Base-by-base conservation (phyloP, 2,113 vertebrate genomes). In the Calypte anna region DNA sequence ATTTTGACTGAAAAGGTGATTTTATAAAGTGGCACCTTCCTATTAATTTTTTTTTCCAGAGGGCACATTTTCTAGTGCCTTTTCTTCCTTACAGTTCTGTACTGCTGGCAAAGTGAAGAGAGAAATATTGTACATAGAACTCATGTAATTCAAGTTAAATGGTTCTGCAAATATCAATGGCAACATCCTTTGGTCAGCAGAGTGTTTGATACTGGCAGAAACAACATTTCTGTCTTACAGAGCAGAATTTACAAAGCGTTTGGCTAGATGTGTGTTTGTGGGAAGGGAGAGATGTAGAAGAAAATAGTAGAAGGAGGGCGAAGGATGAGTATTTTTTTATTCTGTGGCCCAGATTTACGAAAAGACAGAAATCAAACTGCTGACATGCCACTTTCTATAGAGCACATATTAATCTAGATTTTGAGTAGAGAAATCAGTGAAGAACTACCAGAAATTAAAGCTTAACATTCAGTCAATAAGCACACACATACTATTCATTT, bases 1-100 rank as follows among this genome's bases (percentile, higher is more conserved):
- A 70, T 83, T 95, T 87, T 94, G 61, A 51, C 38, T 64, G 72
- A 38, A 83, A 85, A 88, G 64, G 31, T 70, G 67, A 68, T 67
- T 92, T 92, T 88, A 81, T 76, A 72, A 64, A 86, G 54, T 78
- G 48, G 57, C 27, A 91, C 33, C 59, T 88, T 83, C 67, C 86
- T 80, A 57, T 13, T 77, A 8, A 13, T 40, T 85, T 63, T 89
- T 93, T 50, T 5, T 33, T 68, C 30, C n/a, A 44, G 31, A 64
- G 61, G 10, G 21, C 21, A 57, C 3, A 12, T 51, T 77, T 77
- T 86, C 81, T 75, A 31, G 50, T 64, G 27, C 11, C 78, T 91
- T 91, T 95, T 83, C 31, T 86, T 72, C 51, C 14, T 91, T 85
- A 83, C 57, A 61, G 0, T 86, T 25, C 14, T 59, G 61, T 86